Conservation (phyloP, 2,113 vertebrate species). For the Syrrhaptes paradoxus region DNA sequence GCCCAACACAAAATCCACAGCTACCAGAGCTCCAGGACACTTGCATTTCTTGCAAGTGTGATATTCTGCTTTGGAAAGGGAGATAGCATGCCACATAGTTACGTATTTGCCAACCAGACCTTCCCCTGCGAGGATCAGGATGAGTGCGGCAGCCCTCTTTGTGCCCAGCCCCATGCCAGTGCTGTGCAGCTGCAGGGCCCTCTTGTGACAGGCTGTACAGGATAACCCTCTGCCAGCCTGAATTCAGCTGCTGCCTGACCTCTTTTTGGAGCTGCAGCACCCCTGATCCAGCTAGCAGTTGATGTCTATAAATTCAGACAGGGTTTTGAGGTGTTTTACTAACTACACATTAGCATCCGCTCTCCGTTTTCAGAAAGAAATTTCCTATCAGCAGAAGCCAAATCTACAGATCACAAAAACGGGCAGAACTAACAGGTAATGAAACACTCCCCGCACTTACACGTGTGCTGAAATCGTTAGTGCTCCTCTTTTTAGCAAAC, state of each 20-base stretch:
- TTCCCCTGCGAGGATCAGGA: neutral
- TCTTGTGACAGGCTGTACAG: neutral
- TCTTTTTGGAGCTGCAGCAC: neutral
- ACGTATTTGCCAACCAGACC: neutral
- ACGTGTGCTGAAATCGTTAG: neutral
- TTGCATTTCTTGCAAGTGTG: neutral
- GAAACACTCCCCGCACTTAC: fast-evolving
- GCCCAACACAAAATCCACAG: neutral
- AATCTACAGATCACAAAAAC: neutral
- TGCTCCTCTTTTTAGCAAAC: neutral
- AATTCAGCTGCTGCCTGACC: neutral
- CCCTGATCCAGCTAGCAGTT: neutral
- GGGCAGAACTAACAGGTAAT: neutral
- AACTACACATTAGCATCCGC: neutral
- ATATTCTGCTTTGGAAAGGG: neutral
- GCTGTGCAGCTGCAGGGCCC: neutral
- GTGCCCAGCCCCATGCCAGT: no score
- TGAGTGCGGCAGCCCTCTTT: no score
- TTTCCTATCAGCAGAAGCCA: neutral
- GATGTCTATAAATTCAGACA: neutral
- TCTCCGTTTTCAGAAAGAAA: neutral
- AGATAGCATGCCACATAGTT: fast-evolving
- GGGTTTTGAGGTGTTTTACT: neutral
- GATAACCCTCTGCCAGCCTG: fast-evolving
- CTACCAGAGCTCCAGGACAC: neutral